phyloP scores from a whole-genome alignment of 1,140 invertebrate genomes.

The Nasonia vitripennis region DNA sequence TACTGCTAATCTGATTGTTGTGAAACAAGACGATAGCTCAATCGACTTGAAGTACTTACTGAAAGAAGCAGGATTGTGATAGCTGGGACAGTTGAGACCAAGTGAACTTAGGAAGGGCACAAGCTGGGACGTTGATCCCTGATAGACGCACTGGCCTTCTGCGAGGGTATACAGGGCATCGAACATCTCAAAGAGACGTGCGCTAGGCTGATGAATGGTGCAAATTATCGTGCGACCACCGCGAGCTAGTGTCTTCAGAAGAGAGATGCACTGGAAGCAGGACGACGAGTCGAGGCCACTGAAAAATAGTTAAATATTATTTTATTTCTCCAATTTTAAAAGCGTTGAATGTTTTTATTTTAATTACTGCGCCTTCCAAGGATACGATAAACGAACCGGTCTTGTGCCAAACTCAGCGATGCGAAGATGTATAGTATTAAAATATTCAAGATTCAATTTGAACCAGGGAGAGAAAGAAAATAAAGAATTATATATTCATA shows the following conservation, averaged over 20 bases:
- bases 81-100: constrained; percentile 91
- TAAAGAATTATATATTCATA: not conserved
- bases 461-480: not conserved
- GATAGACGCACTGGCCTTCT: constrained; percentile 95
- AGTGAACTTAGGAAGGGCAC: constrained; percentile 91
- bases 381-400: not conserved
- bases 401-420: not conserved
- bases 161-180: constrained; percentile 95
- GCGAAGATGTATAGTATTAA: not conserved
- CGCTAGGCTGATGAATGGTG: constrained; percentile 98
- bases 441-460: not conserved
- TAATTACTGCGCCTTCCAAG: not conserved
- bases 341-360: not conserved
- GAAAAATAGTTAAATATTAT: constrained; percentile 39
- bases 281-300: constrained; percentile 96
- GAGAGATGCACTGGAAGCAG: constrained; percentile 93
- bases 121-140: constrained; percentile 88
- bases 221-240: constrained; percentile 96
- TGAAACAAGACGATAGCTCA: not conserved
- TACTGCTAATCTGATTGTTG: not conserved
- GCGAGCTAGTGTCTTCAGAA: constrained; percentile 90
- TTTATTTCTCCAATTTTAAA: too few relatives aligned
- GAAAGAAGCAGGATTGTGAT: constrained; percentile 98
- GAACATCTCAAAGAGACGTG: constrained; percentile 97
- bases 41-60: constrained; percentile 73